A percentile compares a stretch with the other conserved stretches of the same genome.
Conservation (phyloP, 1,140 invertebrate genomes). For the Zaprionus africanus region DNA sequence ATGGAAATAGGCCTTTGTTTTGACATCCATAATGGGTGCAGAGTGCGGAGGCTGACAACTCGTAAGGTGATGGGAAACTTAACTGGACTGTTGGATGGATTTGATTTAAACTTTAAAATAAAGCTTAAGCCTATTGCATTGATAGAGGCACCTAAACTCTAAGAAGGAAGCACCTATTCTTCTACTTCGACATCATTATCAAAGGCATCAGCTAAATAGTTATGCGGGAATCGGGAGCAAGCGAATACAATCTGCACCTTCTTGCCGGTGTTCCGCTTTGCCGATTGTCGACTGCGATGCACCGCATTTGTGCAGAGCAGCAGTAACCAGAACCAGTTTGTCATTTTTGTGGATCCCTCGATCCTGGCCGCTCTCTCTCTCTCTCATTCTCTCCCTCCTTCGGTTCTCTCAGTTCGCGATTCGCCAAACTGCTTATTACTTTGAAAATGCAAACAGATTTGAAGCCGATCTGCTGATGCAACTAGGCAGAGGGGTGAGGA, state of each 20-base stretch:
- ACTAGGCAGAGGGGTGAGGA: not conserved
- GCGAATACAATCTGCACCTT: conserved; percentile 3
- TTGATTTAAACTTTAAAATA: too few relatives aligned
- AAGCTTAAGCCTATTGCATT: too few relatives aligned
- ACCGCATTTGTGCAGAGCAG: conserved; percentile 10
- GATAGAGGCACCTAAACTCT: too few relatives aligned
- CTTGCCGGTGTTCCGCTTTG: not conserved
- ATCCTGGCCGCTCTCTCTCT: not conserved
- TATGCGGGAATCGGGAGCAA: not conserved
- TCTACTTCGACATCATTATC: not conserved
- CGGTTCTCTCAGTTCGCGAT: not conserved
- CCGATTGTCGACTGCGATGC: conserved; percentile 21
- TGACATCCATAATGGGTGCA: not conserved
- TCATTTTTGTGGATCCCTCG: not conserved
- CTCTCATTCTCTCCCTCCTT: not conserved
- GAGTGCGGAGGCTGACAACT: not conserved
- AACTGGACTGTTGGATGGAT: too few relatives aligned
- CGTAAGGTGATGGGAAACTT: too few relatives aligned
- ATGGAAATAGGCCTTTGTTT: not conserved
- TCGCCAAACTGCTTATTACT: conserved; percentile 26
- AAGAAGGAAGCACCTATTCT: too few relatives aligned
- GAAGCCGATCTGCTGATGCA: conserved; percentile 52
- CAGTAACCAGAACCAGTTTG: conserved; percentile 37
- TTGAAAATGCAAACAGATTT: conserved; percentile 59
- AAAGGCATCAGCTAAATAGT: not conserved